Evolutionary conservation across 2,888 invertebrate species (phyloP).

Genomic region (Lepidochitona cinerea): DNA sequence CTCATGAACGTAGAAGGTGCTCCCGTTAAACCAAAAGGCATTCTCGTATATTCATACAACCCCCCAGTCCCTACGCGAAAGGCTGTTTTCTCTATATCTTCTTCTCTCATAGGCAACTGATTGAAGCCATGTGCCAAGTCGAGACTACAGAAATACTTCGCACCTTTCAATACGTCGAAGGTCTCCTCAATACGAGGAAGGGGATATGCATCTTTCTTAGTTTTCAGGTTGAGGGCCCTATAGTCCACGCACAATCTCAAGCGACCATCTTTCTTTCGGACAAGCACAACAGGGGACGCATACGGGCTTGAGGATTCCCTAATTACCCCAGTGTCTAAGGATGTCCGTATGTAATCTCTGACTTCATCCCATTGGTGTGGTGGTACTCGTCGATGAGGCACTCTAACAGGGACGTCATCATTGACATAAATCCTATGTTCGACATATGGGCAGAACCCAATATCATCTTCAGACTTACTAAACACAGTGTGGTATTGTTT

Average conservation of each 20-base stretch:
- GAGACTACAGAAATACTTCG: conserved; percentile 31
- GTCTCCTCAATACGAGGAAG: conserved; percentile 40
- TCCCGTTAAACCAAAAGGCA: conserved; percentile 7
- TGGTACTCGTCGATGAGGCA: background rate
- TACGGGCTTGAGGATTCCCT: conserved; percentile 23
- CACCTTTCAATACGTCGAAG: conserved; percentile 29
- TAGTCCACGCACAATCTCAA: conserved; percentile 42
- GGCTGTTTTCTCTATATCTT: conserved; percentile 11
- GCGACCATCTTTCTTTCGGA: conserved; percentile 26
- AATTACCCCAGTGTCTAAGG: background rate
- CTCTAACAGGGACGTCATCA: background rate
- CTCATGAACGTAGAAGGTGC: conserved; percentile 3
- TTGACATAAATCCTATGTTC: background rate
- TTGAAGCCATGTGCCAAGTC: conserved; percentile 42
- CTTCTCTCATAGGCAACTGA: conserved; percentile 26
- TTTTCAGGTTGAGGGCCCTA: conserved; percentile 34
- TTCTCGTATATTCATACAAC: background rate
- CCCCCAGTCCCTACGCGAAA: conserved; percentile 1
- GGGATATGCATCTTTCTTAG: conserved; percentile 37
- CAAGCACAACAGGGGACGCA: conserved; percentile 38
- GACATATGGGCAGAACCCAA: no score
- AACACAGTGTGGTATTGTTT: no score
- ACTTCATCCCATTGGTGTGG: background rate
- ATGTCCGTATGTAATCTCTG: background rate
- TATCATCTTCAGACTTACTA: conserved; percentile 7